Evolutionary conservation across 2,888 invertebrate genomes (phyloP).

Genomic region (Macroteleia sp.): DNA sequence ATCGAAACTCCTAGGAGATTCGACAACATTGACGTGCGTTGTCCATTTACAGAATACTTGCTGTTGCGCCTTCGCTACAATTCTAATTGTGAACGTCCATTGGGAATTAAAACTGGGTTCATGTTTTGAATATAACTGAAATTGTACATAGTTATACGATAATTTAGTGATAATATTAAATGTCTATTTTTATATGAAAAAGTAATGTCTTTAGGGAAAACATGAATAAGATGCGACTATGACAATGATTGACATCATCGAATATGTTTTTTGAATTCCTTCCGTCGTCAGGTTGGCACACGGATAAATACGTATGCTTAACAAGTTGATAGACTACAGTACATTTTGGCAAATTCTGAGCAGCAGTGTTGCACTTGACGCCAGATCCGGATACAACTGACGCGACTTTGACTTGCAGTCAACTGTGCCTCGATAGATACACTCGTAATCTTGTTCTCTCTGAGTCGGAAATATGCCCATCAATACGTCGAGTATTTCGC

Average conservation of each 20-base stretch:
- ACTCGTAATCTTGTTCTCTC: constrained; percentile 22
- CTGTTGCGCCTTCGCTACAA: constrained; percentile 23
- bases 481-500: constrained; percentile 4
- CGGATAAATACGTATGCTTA: constrained; percentile 22
- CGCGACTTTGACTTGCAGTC: constrained; percentile 29
- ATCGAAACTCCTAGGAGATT: constrained; percentile 78
- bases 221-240: background rate
- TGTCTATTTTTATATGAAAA: too few relatives aligned
- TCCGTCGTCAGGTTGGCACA: background rate
- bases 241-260: constrained; percentile 52
- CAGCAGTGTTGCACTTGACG: constrained; percentile 37
- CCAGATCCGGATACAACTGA: constrained; percentile 69
- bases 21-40: constrained; percentile 65
- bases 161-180: constrained; percentile 1
- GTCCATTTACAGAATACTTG: constrained; percentile 56
- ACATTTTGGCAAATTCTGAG: constrained; percentile 75
- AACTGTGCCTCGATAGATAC: constrained; percentile 1
- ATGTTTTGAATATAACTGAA: constrained; percentile 25
- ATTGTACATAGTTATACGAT: background rate
- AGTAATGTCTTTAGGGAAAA: background rate
- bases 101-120: constrained; percentile 14
- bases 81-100: constrained; percentile 35
- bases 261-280: constrained; percentile 54
- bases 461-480: constrained; percentile 31
- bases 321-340: constrained; percentile 78